Conservation (phyloP, 2,797 vertebrate genomes). For the Trichosurus vulpecula region DNA sequence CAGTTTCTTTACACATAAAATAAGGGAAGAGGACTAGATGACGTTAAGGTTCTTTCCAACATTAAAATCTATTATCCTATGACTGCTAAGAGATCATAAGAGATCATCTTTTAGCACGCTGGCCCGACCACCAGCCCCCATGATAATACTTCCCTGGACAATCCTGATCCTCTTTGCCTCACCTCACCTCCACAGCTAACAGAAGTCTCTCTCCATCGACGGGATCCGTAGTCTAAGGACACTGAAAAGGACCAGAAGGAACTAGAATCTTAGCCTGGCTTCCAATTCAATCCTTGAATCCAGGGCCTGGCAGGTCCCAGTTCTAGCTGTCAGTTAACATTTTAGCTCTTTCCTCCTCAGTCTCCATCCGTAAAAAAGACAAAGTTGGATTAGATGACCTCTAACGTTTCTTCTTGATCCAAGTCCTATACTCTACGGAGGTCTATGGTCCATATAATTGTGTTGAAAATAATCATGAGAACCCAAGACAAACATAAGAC, state of each 20-base stretch:
- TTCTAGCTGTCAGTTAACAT: neutral
- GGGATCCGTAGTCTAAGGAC: neutral
- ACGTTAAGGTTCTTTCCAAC: neutral
- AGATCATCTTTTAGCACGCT: neutral
- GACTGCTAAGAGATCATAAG: neutral
- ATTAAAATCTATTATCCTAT: neutral
- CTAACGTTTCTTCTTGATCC: neutral
- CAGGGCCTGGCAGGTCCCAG: neutral
- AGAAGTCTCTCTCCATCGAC: neutral
- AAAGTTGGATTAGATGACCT: neutral
- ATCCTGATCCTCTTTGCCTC: neutral
- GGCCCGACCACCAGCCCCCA: neutral
- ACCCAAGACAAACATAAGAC: neutral
- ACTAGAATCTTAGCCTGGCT: neutral
- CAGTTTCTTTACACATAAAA: neutral
- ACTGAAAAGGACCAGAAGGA: neutral
- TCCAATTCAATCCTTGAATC: neutral
- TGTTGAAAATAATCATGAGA: neutral
- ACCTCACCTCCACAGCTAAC: neutral
- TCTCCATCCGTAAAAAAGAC: neutral
- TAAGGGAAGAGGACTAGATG: neutral
- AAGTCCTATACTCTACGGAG: neutral
- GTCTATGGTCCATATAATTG: neutral
- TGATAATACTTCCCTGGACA: neutral
- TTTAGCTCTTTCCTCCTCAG: neutral